Evolutionary conservation across 2,888 invertebrate species (phyloP), one percentile per base, ranked within the genome.

Genomic region (Tachina grossa): DNA sequence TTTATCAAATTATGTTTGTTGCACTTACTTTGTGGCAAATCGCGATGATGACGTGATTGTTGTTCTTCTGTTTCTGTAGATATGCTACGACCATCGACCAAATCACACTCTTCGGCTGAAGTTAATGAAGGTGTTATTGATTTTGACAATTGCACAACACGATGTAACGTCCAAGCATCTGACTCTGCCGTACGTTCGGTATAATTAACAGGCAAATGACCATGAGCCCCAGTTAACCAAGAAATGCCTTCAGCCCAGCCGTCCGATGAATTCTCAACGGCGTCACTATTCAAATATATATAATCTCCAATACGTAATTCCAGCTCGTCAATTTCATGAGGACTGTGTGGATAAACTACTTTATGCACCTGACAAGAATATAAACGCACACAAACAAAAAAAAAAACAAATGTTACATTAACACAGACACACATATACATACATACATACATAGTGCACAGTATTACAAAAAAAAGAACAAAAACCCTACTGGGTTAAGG

Each of bases 141-240:
- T 90, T 92, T 90, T 11, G 92, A 91, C 19, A 95, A 91, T 1
- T 95, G 94, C 19, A 96, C 93, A 65, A 95, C 95, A 75, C 95
- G 95, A 89, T 98, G 98, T 72, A 98, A 92, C 14, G 97, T 97
- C 98, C 98, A 98, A 5, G 97, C 96, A 93, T 97, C 97, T 0
- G 97, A 97, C 91, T 98, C 97, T 0, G 97, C 96, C 0, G 97
- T 97, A 61, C 96, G 94, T 90, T 96, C 95, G 0, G 97, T 97
- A 89, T 96, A 97, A 90, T 96, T 96, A 63, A 95, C 95, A 0
- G 97, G 98, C 88, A 98, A 93, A 90, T 95, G 95, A 1, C 98
- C 98, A 80, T 95, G 94, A 88, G 95, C 95, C 47, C 96, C 95
- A 11, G 91, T 91, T 19, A 92, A 88, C 92, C 92, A 92, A 14